Base-by-base conservation (phyloP, 2,797 vertebrate species). In the Rhinogobio ventralis region DNA sequence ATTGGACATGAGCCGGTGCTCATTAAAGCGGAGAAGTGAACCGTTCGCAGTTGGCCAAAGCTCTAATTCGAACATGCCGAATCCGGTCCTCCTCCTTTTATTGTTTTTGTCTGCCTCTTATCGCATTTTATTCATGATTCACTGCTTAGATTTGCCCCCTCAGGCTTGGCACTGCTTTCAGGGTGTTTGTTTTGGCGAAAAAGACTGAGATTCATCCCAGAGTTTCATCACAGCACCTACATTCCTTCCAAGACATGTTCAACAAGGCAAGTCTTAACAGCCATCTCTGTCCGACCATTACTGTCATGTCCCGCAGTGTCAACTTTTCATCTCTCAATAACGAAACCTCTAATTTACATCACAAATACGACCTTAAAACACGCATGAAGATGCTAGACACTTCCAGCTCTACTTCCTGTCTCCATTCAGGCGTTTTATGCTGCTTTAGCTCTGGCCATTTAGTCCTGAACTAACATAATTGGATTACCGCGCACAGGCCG, bases 401-500 rank as follows among this genome's bases (percentile, higher is more conserved):
- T 23, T 53, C 7, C 45, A 64, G 42, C 30, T 66, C 4, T 33
- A 4, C 49, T 72, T 64, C 19, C 45, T 17, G 23, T 71, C 17
- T 55, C 23, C 46, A 39, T 77, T 53, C 28, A 39, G 73, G 42
- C 46, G 8, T 69, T 68, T 75, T 51, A 42, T 67, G 36, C 39
- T 76, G 46, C 51, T 25, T 73, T 62, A 79, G 62, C 78, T 51
- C 6, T 30, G 64, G 46, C 60, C 33, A 53, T 84, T 79, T 81
- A 76, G 82, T 80, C 71, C 45, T 66, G 46, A 78, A 82, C 83
- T 71, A n/a, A 11, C 10, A 36, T 86, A 87, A 87, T 80, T 83
- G 89, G 86, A 90, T 89, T 88, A 84, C 9, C 8, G 11, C 64
- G 30, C 19, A 33, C 82, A 53, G 42, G 79, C 82, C 15, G 7